Evolutionary conservation across 2,888 invertebrate species (phyloP), one percentile per base, ranked within the genome.

Genomic region (Drosophila nigricruria): DNA sequence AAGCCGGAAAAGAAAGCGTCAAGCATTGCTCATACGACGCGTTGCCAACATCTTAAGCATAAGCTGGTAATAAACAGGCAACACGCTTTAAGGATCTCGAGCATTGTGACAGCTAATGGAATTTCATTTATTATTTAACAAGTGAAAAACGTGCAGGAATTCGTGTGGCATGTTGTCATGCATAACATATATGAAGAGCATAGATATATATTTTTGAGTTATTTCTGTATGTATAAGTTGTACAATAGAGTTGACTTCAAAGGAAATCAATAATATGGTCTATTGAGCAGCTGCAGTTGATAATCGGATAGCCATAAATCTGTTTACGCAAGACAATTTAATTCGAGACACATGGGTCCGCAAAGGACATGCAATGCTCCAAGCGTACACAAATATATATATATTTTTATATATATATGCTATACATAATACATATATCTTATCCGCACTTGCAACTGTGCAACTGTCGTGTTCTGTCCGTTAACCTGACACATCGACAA

Each of bases 21-120:
- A 49, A 57, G 52, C 52, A 68, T 81, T 65, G 62, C 81, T 70
- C 87, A 82, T 82, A 75, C 77, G 80, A 77, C 64, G 34, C 66
- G 73, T 65, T 64, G 47, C 16, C 34, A 18, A 18, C 38, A n/a
- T 49, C n/a, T 30, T 12, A 10, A 18, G 30, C 27, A 27, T 67
- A 54, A 62, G 64, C 43, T 23, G 30, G 20, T 18, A 40, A 69
- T 59, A 69, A 73, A 63, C 53, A 54, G 49, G 49, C 52, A 58
- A 45, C 27, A 30, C 34, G 78, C 73, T 71, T 72, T 61, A 77
- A 66, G 61, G 40, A 77, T 58, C 45, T 58, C 16, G 10, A 14
- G 16, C 25, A 56, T 45, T 59, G 34, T 18, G 38, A 34, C 45
- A 50, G 45, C 40, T 59, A 70, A 64, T 65, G 67, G 61, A 1